These are phyloP conservation scores for Pogonomyrmex californicus DNA, from an alignment of 1,140 invertebrate genomes.

Conservation along the genomic window DNA sequence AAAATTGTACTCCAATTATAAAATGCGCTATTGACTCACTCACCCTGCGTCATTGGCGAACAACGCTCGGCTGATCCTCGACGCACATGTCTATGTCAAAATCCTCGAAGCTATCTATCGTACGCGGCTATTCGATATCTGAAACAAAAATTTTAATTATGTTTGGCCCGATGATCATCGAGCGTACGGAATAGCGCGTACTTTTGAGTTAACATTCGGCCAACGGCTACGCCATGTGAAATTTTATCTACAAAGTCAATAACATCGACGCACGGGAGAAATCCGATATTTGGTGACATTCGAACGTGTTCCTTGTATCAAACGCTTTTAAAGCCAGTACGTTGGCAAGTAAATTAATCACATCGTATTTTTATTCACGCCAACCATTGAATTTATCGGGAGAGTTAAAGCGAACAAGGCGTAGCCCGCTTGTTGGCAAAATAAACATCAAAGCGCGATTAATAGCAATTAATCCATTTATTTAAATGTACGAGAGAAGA, in stretches of 20 bases:
- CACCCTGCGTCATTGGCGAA: conserved; percentile 74
- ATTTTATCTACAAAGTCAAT: conserved; percentile 55
- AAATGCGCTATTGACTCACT: conserved; percentile 33
- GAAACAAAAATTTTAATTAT: conserved; percentile 61
- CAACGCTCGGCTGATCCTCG: conserved; percentile 49
- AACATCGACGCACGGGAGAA: conserved; percentile 8
- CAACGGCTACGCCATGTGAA: conserved; percentile 14
- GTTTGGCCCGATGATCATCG: conserved; percentile 24
- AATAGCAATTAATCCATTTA: not conserved
- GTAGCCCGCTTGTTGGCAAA: not conserved
- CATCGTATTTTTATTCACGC: conserved; percentile 27
- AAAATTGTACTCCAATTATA: not conserved
- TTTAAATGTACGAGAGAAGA: not conserved
- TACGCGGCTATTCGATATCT: conserved; percentile 29
- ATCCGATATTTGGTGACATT: conserved; percentile 52
- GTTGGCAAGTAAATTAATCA: conserved; percentile 38
- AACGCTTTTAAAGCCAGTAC: conserved; percentile 35
- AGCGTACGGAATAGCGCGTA: not conserved
- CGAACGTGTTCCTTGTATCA: conserved; percentile 40
- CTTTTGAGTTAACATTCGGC: not conserved
- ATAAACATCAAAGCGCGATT: conserved; percentile 4
- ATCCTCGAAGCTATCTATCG: conserved; percentile 56
- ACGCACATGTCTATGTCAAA: conserved; percentile 69
- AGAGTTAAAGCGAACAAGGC: not conserved
- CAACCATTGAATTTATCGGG: conserved; percentile 1